phyloP scores from a whole-genome alignment of 2,888 invertebrate genomes.

The Aradus depressus region DNA sequence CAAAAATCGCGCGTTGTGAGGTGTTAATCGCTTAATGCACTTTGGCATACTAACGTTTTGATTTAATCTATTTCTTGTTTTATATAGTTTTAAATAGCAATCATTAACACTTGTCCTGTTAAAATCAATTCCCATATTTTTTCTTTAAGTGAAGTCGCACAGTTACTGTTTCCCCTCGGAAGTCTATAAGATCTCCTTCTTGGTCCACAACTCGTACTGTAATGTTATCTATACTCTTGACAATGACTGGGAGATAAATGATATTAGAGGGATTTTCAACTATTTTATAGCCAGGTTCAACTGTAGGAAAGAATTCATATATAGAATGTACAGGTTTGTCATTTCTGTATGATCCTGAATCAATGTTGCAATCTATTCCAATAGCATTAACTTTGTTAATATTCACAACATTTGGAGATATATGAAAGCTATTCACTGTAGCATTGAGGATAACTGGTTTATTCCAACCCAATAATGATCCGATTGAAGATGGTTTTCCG shows the following conservation, averaged over 20 bases:
- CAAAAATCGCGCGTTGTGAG: neutral
- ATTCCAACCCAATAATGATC: too few species aligned
- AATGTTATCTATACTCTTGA: conserved; percentile 3
- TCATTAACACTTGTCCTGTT: neutral
- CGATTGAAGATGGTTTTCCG: too few species aligned
- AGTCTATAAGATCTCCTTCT: neutral
- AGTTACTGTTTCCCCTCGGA: neutral
- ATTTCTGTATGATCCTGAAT: conserved; percentile 32
- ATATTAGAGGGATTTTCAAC: conserved; percentile 34
- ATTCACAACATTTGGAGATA: too few species aligned
- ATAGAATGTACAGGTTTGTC: conserved; percentile 33
- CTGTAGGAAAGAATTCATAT: conserved; percentile 34
- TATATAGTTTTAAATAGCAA: neutral
- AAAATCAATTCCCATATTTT: neutral
- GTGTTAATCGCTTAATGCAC: neutral
- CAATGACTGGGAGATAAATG: conserved; percentile 34
- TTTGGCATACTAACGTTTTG: neutral
- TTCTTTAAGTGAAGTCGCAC: neutral
- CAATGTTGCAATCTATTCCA: conserved; percentile 33
- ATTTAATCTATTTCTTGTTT: neutral
- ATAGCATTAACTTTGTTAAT: conserved; percentile 33
- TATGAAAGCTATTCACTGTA: too few species aligned
- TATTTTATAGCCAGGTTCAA: conserved; percentile 35
- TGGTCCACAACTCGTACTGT: conserved; percentile 32
- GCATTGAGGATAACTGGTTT: too few species aligned